Percentiles rank a stretch among this genome's conserved stretches.
Evolutionary conservation across 2,888 invertebrate genomes (phyloP).

Genomic region (Sepioteuthis lessoniana): DNA sequence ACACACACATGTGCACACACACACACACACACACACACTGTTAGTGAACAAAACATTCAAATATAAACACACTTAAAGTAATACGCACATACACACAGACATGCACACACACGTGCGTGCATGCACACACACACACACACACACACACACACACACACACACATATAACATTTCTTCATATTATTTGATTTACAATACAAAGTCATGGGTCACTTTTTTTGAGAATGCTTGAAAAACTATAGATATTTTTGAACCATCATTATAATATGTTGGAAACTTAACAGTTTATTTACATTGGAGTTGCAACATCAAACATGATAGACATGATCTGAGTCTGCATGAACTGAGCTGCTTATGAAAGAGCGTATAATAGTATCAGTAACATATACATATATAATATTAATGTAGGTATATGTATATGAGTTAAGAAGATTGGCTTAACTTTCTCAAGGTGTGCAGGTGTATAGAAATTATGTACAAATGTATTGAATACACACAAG

Average conservation of each 20-base stretch:
- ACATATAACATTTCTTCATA: not conserved
- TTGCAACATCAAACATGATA: not conserved
- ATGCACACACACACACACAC: not conserved
- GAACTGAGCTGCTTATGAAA: not conserved
- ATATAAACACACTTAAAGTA: not conserved
- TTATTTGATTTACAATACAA: not conserved
- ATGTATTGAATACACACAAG: not conserved
- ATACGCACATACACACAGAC: not conserved
- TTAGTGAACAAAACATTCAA: not conserved
- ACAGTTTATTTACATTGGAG: not conserved
- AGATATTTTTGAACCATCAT: not conserved
- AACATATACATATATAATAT: not conserved
- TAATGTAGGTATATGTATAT: conserved; percentile 7
- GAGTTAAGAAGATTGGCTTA: not conserved
- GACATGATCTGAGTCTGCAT: conserved; percentile 33
- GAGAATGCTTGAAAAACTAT: conserved; percentile 2
- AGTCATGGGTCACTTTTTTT: not conserved
- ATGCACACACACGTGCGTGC: not conserved
- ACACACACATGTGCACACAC: not conserved
- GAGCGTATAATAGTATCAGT: not conserved
- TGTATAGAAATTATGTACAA: conserved; percentile 23
- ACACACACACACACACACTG: not conserved
- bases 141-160: not conserved
- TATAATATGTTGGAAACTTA: conserved; percentile 3
- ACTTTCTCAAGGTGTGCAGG: not conserved